Percentiles rank a stretch among this genome's conserved stretches.
These are phyloP conservation scores for Mobula hypostoma DNA, from an alignment of 2,113 vertebrate genomes.

Conservation along the genomic window DNA sequence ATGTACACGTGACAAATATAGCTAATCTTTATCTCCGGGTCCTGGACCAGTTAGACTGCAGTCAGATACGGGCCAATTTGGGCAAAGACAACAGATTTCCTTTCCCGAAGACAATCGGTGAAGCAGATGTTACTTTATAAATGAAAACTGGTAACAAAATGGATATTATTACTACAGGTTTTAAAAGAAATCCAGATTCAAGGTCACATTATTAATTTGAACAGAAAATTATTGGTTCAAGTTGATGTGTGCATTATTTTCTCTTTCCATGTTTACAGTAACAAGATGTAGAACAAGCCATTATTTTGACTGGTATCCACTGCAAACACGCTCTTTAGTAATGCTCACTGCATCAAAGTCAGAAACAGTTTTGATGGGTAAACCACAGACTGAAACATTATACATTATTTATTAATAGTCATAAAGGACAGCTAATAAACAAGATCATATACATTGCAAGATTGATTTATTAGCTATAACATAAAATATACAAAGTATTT, in stretches of 20 bases:
- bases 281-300: background rate
- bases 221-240: background rate
- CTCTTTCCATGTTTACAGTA: background rate
- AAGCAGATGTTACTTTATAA: too few relatives aligned
- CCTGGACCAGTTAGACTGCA: too few relatives aligned
- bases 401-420: background rate
- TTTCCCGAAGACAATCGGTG: too few relatives aligned
- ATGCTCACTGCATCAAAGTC: background rate
- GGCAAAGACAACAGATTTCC: too few relatives aligned
- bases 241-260: background rate
- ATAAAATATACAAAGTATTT: conserved; percentile 31
- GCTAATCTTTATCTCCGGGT: too few relatives aligned
- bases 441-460: background rate
- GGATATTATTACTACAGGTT: too few relatives aligned
- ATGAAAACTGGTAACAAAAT: background rate
- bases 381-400: background rate
- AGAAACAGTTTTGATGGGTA: background rate
- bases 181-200: too few relatives aligned
- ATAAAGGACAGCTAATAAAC: background rate
- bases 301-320: background rate
- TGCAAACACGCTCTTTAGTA: background rate
- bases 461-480: conserved; percentile 1
- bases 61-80: too few relatives aligned
- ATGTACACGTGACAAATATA: too few relatives aligned
- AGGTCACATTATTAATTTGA: background rate